phyloP scores from a whole-genome alignment of 2,888 invertebrate species.

The Heliconius ethilla region DNA sequence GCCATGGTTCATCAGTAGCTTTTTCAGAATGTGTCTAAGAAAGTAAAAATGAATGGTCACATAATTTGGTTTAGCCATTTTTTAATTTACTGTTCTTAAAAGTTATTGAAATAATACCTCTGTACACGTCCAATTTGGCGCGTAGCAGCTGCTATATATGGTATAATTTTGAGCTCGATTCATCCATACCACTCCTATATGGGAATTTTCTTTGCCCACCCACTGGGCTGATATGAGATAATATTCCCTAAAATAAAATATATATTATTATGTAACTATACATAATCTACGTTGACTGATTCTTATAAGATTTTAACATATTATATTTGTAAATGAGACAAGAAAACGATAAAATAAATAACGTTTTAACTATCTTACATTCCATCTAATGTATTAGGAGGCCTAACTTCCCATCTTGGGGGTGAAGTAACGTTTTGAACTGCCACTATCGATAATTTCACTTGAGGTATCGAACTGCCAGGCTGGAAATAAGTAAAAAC shows the following conservation, averaged over 20 bases:
- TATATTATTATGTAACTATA: not conserved
- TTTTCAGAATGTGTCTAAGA: slow-evolving; percentile 90
- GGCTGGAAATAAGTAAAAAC: slow-evolving; percentile 78
- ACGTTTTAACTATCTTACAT: slow-evolving; percentile 84
- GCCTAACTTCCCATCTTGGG: slow-evolving; percentile 85
- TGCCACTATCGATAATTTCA: slow-evolving; percentile 90
- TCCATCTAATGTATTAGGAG: slow-evolving; percentile 88
- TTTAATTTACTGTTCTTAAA: too few relatives aligned
- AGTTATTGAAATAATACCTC: slow-evolving; percentile 82
- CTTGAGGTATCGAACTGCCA: slow-evolving; percentile 92
- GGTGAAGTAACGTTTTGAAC: slow-evolving; percentile 85
- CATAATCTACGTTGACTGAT: not conserved
- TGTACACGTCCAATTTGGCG: slow-evolving; percentile 91
- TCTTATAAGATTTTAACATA: not conserved
- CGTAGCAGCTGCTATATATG: slow-evolving; percentile 91
- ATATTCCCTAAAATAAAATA: slow-evolving; percentile 86
- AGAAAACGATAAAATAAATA: not conserved
- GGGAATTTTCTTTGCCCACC: slow-evolving; percentile 89
- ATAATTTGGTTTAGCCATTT: not conserved
- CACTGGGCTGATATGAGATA: slow-evolving; percentile 96
- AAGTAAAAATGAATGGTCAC: not conserved
- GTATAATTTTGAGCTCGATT: slow-evolving; percentile 96
- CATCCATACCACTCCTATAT: slow-evolving; percentile 95
- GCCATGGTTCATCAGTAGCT: slow-evolving; percentile 92
- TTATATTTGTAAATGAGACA: not conserved